Base-by-base conservation (phyloP, 1,140 invertebrate genomes). In the Melipona quadrifasciata region DNA sequence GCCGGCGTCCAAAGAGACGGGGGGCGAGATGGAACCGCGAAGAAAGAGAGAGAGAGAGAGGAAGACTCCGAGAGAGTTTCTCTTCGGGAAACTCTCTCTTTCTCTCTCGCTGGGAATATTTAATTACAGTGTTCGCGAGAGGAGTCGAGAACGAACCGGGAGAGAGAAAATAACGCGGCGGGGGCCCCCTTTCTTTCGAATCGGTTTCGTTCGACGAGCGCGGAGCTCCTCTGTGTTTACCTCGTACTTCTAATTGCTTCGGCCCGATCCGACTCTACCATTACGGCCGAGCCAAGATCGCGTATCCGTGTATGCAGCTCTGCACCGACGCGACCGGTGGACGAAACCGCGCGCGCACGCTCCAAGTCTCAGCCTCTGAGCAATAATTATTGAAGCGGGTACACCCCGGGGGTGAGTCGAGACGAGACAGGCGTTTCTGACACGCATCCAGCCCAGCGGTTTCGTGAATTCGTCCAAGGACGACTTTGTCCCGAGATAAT, bases 231-330 rank as follows among this genome's bases (percentile, higher is more conserved):
- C 93, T 94, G 91, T 94, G 93, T 94, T 94, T 94, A 94, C 93
- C 92, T 91, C 92, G 92, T 93, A 92, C 92, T 94, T 94, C 93
- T 94, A 94, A 94, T 94, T 94, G 92, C 93, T 93, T 90, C 82
- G 81, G 90, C 81, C 90, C 85, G 77, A 78, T 82, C 83, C 89
- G 82, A 90, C 90, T 85, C 91, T 90, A 90, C 91, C 91, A 93
- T 94, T 94, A 94, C 90, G 70, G 84, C 47, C 67, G 84, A 84
- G 83, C 87, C 75, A 75, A 87, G 89, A 90, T 89, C 87, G 70
- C 87, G 85, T 89, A 90, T 91, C 88, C 91, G 61, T 86, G 72
- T 86, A 86, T 74, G 81, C 74, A 72, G 8, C 3, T 12, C 39
- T 47, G 47, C 71, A 87, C 87, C 64, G 73, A 85, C 71, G 61